These are phyloP conservation scores for Samia ricini DNA, from an alignment of 1,140 invertebrate species.

Conservation along the genomic window DNA sequence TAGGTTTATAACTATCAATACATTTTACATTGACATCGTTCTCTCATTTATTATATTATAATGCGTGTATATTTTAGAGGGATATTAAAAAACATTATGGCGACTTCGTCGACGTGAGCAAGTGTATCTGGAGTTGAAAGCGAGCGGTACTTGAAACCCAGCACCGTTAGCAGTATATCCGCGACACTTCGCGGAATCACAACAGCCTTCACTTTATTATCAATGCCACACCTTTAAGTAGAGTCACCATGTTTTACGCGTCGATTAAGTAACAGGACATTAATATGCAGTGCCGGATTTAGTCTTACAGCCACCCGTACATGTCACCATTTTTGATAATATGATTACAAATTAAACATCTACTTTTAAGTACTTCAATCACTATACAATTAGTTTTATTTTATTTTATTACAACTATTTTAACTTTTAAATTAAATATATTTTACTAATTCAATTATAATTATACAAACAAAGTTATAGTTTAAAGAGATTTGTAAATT, in stretches of 20 bases:
- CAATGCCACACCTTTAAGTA: background rate
- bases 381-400: no score
- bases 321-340: no score
- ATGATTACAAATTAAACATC: no score
- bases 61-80: slow-evolving; percentile 31
- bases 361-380: no score
- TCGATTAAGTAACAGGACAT: background rate
- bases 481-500: no score
- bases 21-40: background rate
- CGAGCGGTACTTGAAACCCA: slow-evolving; percentile 7
- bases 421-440: no score
- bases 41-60: background rate
- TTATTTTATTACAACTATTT: no score
- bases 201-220: slow-evolving; percentile 20
- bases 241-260: background rate
- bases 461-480: no score
- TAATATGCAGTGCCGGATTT: no score
- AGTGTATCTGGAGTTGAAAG: background rate
- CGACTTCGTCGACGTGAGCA: background rate
- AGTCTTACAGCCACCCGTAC: no score
- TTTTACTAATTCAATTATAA: no score
- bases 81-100: slow-evolving; percentile 34
- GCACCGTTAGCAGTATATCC: slow-evolving; percentile 48
- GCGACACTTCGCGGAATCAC: slow-evolving; percentile 57
- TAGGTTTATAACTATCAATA: background rate